These are phyloP conservation scores for Drosophila austrosaltans DNA, from an alignment of 2,888 invertebrate species.

Conservation along the genomic window DNA sequence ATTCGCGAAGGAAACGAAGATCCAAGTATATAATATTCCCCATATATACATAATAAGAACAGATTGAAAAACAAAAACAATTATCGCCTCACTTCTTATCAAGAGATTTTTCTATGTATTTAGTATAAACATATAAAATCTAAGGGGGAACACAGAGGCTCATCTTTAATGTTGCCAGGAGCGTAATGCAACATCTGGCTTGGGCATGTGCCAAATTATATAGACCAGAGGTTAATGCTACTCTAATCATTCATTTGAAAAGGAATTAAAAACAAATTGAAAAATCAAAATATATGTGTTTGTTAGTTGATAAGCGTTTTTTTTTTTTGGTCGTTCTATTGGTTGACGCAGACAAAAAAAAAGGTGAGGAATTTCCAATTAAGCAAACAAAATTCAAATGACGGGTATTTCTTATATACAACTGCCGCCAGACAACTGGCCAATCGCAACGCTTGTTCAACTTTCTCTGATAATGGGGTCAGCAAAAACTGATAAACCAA, in stretches of 20 bases:
- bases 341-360: conserved; percentile 30
- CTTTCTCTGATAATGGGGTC: conserved; percentile 25
- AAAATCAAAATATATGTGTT: conserved; percentile 10
- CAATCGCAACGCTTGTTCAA: neutral
- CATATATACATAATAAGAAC: conserved; percentile 8
- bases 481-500: neutral
- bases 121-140: neutral
- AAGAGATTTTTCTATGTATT: neutral
- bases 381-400: conserved; percentile 1
- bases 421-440: neutral
- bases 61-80: conserved; percentile 19
- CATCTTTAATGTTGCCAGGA: conserved; percentile 47
- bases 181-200: conserved; percentile 36
- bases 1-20: conserved; percentile 18
- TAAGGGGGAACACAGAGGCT: neutral
- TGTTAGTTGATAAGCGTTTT: conserved; percentile 10
- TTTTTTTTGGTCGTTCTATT: conserved; percentile 14
- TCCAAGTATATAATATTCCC: conserved; percentile 34
- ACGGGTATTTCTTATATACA: neutral
- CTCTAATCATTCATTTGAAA: conserved; percentile 30
- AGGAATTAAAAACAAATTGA: conserved; percentile 45
- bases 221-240: conserved; percentile 43
- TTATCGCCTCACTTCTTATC: conserved; percentile 17
- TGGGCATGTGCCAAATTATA: conserved; percentile 24
- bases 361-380: conserved; percentile 5